A percentile compares a stretch with the other conserved stretches of the same genome.
Conservation (phyloP, 2,797 vertebrate genomes). For the Chaunax sp. region DNA sequence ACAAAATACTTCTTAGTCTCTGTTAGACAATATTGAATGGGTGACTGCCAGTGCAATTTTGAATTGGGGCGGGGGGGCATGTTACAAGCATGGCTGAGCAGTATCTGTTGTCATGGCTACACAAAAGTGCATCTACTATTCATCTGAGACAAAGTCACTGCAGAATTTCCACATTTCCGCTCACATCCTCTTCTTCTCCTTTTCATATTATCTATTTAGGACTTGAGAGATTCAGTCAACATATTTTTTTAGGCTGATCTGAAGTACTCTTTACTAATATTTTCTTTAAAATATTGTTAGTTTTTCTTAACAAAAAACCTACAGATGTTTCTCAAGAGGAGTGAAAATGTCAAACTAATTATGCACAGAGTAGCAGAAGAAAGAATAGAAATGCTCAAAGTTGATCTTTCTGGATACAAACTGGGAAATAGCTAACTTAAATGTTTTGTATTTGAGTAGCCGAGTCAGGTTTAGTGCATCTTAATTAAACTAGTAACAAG, state of each 20-base stretch:
- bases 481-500: slow-evolving; percentile 13
- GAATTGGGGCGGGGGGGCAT: slow-evolving; percentile 31
- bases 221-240: neutral
- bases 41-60: slow-evolving; percentile 10
- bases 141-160: slow-evolving; percentile 33
- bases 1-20: neutral
- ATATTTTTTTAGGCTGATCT: neutral
- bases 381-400: no score
- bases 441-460: neutral
- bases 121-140: slow-evolving; percentile 47
- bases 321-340: no score
- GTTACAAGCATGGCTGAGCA: slow-evolving; percentile 61
- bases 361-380: neutral
- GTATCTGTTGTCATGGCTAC: slow-evolving; percentile 75
- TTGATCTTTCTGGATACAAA: no score
- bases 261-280: neutral
- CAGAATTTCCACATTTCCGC: slow-evolving; percentile 10
- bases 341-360: neutral
- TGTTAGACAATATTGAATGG: slow-evolving; percentile 26
- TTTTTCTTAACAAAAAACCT: no score
- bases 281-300: neutral
- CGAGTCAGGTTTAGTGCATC: neutral
- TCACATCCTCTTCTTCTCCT: slow-evolving; percentile 1
- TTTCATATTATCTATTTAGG: neutral
- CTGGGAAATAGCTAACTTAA: neutral